Percentiles rank a stretch among this genome's conserved stretches.
Conservation (phyloP, 2,113 vertebrate species). For the Glaucidium brasilianum region DNA sequence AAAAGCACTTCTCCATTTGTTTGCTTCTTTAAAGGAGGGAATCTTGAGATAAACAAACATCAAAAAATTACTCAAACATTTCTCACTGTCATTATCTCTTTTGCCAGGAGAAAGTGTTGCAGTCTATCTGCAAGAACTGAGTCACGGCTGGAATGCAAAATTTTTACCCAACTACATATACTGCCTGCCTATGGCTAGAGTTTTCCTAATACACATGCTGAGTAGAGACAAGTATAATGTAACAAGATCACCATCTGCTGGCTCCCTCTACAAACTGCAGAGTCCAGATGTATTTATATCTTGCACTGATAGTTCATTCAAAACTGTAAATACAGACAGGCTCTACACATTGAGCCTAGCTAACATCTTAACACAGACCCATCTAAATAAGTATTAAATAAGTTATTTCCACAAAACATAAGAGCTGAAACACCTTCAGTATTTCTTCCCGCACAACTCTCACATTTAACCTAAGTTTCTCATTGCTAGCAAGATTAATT, state of each 20-base stretch:
- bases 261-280: not conserved
- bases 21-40: not conserved
- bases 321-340: not conserved
- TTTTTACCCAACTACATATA: not conserved
- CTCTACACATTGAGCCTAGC: not conserved
- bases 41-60: conserved; percentile 12
- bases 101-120: not conserved
- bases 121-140: not conserved
- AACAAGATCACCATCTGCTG: conserved; percentile 72
- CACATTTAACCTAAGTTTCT: not conserved
- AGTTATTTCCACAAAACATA: not conserved
- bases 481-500: not conserved
- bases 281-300: not conserved
- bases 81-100: conserved; percentile 3
- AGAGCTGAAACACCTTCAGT: not conserved
- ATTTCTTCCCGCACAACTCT: not conserved
- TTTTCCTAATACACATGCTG: fast-evolving
- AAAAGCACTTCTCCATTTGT: not conserved
- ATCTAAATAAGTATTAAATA: not conserved
- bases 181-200: fast-evolving
- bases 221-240: not conserved
- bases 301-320: not conserved
- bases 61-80: not conserved
- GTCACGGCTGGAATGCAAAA: not conserved
- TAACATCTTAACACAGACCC: not conserved